Base-by-base conservation (phyloP, 2,797 vertebrate genomes). In the Psittacula echo region DNA sequence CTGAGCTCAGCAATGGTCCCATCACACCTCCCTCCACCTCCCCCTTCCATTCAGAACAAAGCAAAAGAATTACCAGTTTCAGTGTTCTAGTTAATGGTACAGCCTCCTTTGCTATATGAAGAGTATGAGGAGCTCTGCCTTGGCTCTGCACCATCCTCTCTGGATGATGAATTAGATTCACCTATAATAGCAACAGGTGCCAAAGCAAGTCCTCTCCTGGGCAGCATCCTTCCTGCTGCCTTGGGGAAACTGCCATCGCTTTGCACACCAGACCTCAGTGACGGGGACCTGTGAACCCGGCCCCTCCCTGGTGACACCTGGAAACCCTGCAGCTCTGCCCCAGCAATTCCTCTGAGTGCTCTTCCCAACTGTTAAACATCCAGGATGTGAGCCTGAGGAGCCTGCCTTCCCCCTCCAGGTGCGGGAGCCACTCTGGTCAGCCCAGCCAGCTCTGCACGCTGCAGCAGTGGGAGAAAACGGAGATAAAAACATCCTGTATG, bases 401-500 rank as follows among this genome's bases (percentile, higher is more conserved):
- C 44, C 51, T 39, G 21, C 41, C 51, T 62, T 60, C 56, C n/a
- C 39, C 21, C 10, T 7, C 26, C 14, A 14, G 54, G 14, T 66
- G 81, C 12, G 0, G 83, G 84, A 96, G 80, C 83, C 80, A 73
- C 71, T 2, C 60, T 0, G 4, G 11, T 37, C 88, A 91, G 90
- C 42, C 61, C 91, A 92, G 90, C 62, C 34, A 3, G 85, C 82
- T 95, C 89, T 96, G 54, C 76, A 86, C 1, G 8, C 85, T 75
- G 79, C 44, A 90, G 37, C 79, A 74, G 87, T 92, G 84, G 88
- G 92, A 95, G 90, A 89, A 94, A 96, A 85, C 2, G 11, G 90
- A 95, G 93, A 95, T 93, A 91, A 94, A 97, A 97, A 97, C 91
- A 97, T 96, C 95, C 95, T 96, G 90, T 93, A 79, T 84, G 23